A percentile compares a stretch with the other conserved stretches of the same genome.
Evolutionary conservation across 1,140 invertebrate genomes (phyloP).

Genomic region (Drosophila guanche): DNA sequence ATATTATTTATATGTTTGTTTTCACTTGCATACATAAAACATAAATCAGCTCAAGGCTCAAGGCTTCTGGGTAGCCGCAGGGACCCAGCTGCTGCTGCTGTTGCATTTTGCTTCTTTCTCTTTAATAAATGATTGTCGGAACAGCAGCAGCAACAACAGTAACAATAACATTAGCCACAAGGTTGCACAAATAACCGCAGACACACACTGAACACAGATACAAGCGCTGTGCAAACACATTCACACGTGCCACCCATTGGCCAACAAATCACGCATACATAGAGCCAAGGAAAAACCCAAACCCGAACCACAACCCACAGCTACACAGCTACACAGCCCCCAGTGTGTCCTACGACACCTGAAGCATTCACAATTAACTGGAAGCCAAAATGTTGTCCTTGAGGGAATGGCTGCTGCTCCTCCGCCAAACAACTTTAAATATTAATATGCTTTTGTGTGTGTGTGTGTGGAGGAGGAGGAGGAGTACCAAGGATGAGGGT

Average conservation of each 20-base stretch:
- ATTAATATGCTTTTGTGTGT: constrained; percentile 53
- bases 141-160: constrained; percentile 15
- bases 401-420: constrained; percentile 19
- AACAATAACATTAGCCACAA: not conserved
- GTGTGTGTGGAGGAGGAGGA: constrained; percentile 34
- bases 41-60: constrained; percentile 17
- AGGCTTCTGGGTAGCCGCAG: constrained; percentile 1
- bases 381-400: constrained; percentile 68
- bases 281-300: constrained; percentile 9
- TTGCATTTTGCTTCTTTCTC: constrained; percentile 5
- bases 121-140: constrained; percentile 31
- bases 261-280: constrained; percentile 68
- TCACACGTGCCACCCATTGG: constrained; percentile 62
- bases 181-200: constrained; percentile 39
- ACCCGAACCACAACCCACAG: no score
- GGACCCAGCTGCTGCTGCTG: constrained; percentile 29
- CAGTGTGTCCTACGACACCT: constrained; percentile 9
- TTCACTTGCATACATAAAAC: not conserved
- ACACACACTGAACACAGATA: constrained; percentile 15
- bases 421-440: constrained; percentile 65
- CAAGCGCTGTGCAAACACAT: constrained; percentile 18
- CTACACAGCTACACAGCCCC: not conserved
- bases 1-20: not conserved
- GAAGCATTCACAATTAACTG: constrained; percentile 69
- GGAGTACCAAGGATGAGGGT: constrained; percentile 36